Evolutionary conservation across 2,888 invertebrate species (phyloP), one percentile per base, ranked within the genome.

Genomic region (Andrena chrysosceles): DNA sequence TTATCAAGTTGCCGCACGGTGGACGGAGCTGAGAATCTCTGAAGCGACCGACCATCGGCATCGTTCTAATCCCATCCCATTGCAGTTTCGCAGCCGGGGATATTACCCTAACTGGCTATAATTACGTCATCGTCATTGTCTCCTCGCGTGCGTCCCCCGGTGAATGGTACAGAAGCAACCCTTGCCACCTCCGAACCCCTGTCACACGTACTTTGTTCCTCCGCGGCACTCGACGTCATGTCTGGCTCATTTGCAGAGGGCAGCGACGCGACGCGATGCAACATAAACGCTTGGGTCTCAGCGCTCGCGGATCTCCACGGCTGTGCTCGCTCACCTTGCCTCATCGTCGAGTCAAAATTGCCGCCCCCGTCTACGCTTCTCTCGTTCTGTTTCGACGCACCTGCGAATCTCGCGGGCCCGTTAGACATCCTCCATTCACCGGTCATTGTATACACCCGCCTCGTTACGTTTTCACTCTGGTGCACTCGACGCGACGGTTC

Each of bases 51-150:
- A 49, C 60, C 48, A 7, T n/a, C 42, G 8, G 70, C 77, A 72
- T 80, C 76, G 68, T 83, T 87, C 85, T 87, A 77, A 75, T 86
- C 81, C 83, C 87, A 85, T 89, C 87, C 90, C 86, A 89, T 87
- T 89, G 90, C 90, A 87, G 84, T 86, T 87, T 85, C 87, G 77
- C 85, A 85, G 83, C 86, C 84, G 54, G 89, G 89, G 89, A 91
- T 92, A 92, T 92, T 91, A 91, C 91, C 90, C 92, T 91, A 92
- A 92, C 91, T 89, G 90, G 88, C 89, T 90, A 86, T 92, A 92
- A 92, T 92, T 92, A 91, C 90, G 90, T 92, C 91, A 91, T 91
- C 91, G 90, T 92, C 91, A 92, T 92, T 92, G 92, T 92, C 90
- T 89, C 76, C 87, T 83, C 75, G 76, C 78, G 83, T 87, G 81